Percentiles rank a stretch among this genome's conserved stretches.
These are phyloP conservation scores for Ormyrus pomaceus DNA, from an alignment of 2,888 invertebrate species.

Conservation along the genomic window DNA sequence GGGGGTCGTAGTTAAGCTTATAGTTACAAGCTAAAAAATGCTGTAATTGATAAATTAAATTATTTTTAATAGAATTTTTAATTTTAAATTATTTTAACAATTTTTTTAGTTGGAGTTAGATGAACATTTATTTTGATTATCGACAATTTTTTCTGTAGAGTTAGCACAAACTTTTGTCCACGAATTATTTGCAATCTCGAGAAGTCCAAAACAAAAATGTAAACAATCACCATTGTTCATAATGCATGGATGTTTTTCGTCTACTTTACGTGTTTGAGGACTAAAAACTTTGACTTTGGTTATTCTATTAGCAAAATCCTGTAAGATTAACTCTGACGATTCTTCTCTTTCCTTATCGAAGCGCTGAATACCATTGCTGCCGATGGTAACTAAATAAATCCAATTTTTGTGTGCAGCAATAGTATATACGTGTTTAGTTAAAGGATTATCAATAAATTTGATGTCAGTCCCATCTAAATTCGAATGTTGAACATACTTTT, in stretches of 20 bases:
- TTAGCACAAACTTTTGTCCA: slow-evolving; percentile 13
- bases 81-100: no score
- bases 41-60: no score
- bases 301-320: slow-evolving; percentile 46
- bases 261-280: not conserved
- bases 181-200: slow-evolving; percentile 9
- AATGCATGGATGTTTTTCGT: slow-evolving; percentile 18
- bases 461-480: slow-evolving; percentile 26
- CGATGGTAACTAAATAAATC: slow-evolving; percentile 33
- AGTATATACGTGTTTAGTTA: slow-evolving; percentile 20
- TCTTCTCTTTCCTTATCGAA: slow-evolving; percentile 41
- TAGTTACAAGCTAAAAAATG: no score
- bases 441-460: slow-evolving; percentile 1
- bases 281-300: slow-evolving; percentile 41
- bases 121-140: no score
- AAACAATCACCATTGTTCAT: slow-evolving; percentile 24
- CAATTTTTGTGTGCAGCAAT: slow-evolving; percentile 37
- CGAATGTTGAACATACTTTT: slow-evolving; percentile 18
- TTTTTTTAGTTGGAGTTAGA: no score
- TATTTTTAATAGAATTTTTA: no score
- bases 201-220: slow-evolving; percentile 33
- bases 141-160: not conserved
- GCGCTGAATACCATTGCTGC: slow-evolving; percentile 43
- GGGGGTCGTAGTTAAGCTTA: no score
- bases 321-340: slow-evolving; percentile 30